Evolutionary conservation across 2,888 invertebrate species (phyloP), one percentile per base, ranked within the genome.

Genomic region (Microplitis manilae): DNA sequence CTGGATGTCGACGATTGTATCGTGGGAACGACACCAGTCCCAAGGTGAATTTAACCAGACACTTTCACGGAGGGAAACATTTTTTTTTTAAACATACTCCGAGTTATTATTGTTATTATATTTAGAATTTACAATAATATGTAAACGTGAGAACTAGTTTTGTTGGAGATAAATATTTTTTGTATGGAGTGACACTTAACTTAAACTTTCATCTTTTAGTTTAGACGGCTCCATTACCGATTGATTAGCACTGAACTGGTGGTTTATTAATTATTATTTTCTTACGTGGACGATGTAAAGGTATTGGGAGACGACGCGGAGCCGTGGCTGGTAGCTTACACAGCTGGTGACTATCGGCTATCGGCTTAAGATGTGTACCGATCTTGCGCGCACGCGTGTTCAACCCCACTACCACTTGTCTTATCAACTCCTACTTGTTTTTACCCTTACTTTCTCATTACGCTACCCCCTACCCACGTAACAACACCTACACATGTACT

Each of bases 291-390:
- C 50, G 4, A 50, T 13, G 50, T 50, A 50, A 13, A 13, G 13
- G 50, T 50, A 50, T 50, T 50, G 8, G 6, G 20, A 62, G 62
- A 62, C 17, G n/a, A 62, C 6, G 15, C 17, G 20, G 62, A 17
- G 6, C 20, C 15, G 20, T 17, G 62, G 30, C 30, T 62, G 15
- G 65, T 65, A 30, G 13, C 82, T 81, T 81, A 82, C 83, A 83
- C 85, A 85, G 85, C 85, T 86, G 86, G 85, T 79, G 73, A 75
- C 75, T 71, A 81, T 78, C 85, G 83, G 84, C 83, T 84, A 85
- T 86, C 85, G 84, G 84, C 84, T 83, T 81, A 20, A 30, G 65
- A 38, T 62, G 62, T 50, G 20, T 65, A 65, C 65, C 80, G 84
- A 86, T 86, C 83, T 84, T 81, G 82, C 83, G 81, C 84, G 77